Percentiles rank a stretch among this genome's conserved stretches.
Conservation (phyloP, 2,888 invertebrate genomes). For the Ptychoptera albimana region DNA sequence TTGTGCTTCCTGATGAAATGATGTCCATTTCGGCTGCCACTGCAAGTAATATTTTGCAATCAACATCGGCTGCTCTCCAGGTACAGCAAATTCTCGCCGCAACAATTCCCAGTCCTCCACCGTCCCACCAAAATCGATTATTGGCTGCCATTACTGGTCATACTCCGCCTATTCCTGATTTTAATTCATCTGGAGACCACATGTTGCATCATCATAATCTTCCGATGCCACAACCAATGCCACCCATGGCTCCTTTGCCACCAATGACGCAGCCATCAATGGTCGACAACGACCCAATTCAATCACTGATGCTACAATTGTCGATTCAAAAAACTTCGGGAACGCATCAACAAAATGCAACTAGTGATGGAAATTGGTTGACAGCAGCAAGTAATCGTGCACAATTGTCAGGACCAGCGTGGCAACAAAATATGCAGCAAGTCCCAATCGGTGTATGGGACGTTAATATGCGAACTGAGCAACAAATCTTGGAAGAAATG, state of each 20-base stretch:
- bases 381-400: background rate
- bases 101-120: constrained; percentile 12
- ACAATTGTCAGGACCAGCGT: background rate
- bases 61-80: background rate
- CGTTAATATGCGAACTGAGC: background rate
- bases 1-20: background rate
- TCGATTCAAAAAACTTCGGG: constrained; percentile 17
- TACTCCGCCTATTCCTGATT: background rate
- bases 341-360: background rate
- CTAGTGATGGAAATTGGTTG: background rate
- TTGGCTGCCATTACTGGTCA: constrained; percentile 1
- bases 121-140: constrained; percentile 8
- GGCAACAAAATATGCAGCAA: background rate
- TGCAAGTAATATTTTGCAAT: constrained; percentile 13
- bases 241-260: constrained; percentile 2
- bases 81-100: background rate
- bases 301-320: constrained; percentile 34
- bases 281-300: constrained; percentile 17
- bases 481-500: constrained; percentile 3
- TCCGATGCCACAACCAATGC: background rate
- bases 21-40: constrained; percentile 11
- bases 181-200: background rate
- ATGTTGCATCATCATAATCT: too few species aligned
- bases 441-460: background rate
- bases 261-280: constrained; percentile 4